phyloP scores from a whole-genome alignment of 2,797 vertebrate genomes.

The Neomorphus geoffroyi region DNA sequence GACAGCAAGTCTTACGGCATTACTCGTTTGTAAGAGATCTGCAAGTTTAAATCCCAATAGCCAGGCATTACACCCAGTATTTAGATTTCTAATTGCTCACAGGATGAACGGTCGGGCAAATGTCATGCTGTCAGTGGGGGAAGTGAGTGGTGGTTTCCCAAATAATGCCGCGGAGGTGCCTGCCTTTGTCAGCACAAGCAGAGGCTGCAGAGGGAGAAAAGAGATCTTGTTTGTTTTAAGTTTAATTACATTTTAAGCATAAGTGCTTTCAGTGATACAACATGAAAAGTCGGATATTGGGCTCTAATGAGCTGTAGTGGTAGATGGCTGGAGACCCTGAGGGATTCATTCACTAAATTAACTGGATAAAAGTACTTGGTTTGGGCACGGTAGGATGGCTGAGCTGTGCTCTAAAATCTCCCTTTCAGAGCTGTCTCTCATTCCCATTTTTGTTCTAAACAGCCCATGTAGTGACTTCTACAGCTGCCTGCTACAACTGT shows the following conservation, averaged over 20 bases:
- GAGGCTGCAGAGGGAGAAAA: slow-evolving; percentile 32
- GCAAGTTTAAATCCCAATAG: slow-evolving; percentile 92
- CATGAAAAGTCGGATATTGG: slow-evolving; percentile 77
- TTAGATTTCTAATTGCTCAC: slow-evolving; percentile 97
- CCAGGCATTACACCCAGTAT: slow-evolving; percentile 91
- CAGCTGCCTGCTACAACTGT: slow-evolving; percentile 82
- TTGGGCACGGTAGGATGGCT: slow-evolving; percentile 82
- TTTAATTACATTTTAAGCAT: slow-evolving; percentile 90
- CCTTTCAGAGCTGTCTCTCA: slow-evolving; percentile 75
- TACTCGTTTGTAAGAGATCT: slow-evolving; percentile 93
- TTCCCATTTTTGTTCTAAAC: slow-evolving; percentile 74
- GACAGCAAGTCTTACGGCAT: slow-evolving; percentile 90
- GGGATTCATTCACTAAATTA: slow-evolving; percentile 85
- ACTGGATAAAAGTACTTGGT: slow-evolving; percentile 84
- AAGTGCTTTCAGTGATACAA: slow-evolving; percentile 83
- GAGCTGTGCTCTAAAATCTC: slow-evolving; percentile 76
- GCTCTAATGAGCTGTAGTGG: slow-evolving; percentile 90
- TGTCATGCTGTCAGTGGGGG: slow-evolving; percentile 63
- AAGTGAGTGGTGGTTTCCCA: slow-evolving; percentile 28
- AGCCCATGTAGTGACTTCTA: slow-evolving; percentile 78
- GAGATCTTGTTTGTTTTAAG: slow-evolving; percentile 90
- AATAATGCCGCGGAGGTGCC: slow-evolving; percentile 42
- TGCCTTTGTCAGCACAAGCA: slow-evolving; percentile 59
- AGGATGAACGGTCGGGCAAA: slow-evolving; percentile 79
- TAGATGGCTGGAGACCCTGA: slow-evolving; percentile 83